Conservation (phyloP, 2,888 invertebrate genomes). For the Crepidodera aurea region DNA sequence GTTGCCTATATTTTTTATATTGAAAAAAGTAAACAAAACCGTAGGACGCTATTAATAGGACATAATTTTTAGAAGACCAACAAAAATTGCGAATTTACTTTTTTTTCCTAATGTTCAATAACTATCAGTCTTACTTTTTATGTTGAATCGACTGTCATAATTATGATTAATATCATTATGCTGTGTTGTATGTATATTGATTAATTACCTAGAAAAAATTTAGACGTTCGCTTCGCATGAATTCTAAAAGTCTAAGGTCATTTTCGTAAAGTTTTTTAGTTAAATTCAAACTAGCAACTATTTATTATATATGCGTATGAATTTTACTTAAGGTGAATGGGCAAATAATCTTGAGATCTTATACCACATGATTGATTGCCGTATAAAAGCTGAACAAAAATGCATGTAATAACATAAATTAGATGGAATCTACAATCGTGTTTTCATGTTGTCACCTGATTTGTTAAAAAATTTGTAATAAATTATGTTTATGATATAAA, state of each 20-base stretch:
- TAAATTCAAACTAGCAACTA: conserved; percentile 15
- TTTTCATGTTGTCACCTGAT: conserved; percentile 26
- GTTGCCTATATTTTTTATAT: too few relatives aligned
- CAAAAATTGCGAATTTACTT: not conserved
- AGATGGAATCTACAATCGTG: conserved; percentile 16
- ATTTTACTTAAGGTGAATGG: not conserved
- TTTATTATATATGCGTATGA: not conserved
- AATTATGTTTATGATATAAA: too few relatives aligned
- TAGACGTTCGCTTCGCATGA: conserved; percentile 5
- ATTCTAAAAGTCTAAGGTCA: conserved; percentile 14
- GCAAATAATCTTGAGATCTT: conserved; percentile 20
- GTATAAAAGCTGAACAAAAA: conserved; percentile 19
- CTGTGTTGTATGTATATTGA: not conserved
- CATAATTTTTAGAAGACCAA: too few relatives aligned
- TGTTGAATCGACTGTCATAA: conserved; percentile 8
- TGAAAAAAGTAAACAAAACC: too few relatives aligned
- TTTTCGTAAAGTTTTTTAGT: not conserved
- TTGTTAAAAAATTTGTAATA: conserved; percentile 9
- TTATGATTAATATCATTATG: conserved; percentile 8
- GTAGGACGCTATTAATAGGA: too few relatives aligned
- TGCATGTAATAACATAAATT: conserved; percentile 8
- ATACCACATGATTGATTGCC: conserved; percentile 13
- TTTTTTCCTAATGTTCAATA: not conserved
- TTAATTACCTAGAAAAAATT: conserved; percentile 10
- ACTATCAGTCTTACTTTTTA: not conserved